These are phyloP conservation scores for Sinelater perroti DNA, from an alignment of 2,888 invertebrate species.

Conservation along the genomic window DNA sequence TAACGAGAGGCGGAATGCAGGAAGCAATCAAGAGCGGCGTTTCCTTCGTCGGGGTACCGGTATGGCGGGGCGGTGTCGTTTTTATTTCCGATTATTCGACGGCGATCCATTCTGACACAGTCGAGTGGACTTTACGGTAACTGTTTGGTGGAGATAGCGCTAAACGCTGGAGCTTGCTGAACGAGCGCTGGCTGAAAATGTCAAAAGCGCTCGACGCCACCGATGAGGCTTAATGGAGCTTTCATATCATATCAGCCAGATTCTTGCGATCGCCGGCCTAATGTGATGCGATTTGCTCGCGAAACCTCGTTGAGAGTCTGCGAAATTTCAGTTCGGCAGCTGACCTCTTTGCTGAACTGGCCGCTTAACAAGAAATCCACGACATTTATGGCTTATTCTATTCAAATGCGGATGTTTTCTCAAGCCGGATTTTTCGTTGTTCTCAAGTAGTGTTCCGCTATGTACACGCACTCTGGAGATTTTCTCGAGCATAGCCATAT, in stretches of 20 bases:
- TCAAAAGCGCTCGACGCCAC: conserved; percentile 14
- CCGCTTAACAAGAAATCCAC: too few species aligned
- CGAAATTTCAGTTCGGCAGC: too few species aligned
- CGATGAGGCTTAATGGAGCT: conserved; percentile 13
- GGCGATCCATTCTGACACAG: conserved; percentile 40
- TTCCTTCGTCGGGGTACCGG: conserved; percentile 15
- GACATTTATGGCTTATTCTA: background rate
- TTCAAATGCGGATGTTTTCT: conserved; percentile 2
- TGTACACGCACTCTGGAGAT: background rate
- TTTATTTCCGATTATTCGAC: conserved; percentile 34
- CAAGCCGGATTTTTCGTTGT: background rate
- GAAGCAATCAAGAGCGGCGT: background rate
- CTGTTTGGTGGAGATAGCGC: conserved; percentile 40
- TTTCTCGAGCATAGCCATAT: conserved; percentile 5
- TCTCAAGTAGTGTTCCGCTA: background rate
- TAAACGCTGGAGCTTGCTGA: conserved; percentile 22
- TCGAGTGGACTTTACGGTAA: conserved; percentile 33
- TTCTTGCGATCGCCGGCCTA: background rate
- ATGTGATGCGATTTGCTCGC: too few species aligned
- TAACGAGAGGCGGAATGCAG: background rate
- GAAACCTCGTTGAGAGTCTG: too few species aligned
- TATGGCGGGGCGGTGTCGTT: conserved; percentile 11
- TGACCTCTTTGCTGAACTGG: too few species aligned
- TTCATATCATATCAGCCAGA: conserved; percentile 6
- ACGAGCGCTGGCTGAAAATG: conserved; percentile 26